Conservation (phyloP, 2,888 invertebrate genomes). For the Leptarthrus brevirostris region DNA sequence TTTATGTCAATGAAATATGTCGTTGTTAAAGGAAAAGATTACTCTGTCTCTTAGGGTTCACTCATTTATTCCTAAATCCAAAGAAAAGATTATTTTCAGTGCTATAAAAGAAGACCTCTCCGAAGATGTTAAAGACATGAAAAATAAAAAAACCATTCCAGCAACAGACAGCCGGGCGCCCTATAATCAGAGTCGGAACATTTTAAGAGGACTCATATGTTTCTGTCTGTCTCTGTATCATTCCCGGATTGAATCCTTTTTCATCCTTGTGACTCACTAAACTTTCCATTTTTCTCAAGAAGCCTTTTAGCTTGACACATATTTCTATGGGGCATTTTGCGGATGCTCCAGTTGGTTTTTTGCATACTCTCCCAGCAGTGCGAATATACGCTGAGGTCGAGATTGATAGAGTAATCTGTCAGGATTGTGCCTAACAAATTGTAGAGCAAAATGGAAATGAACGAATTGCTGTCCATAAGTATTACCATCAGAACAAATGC, state of each 20-base stretch:
- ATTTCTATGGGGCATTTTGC: constrained; percentile 29
- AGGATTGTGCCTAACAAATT: constrained; percentile 45
- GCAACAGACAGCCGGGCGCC: constrained; percentile 36
- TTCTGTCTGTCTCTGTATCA: constrained; percentile 10
- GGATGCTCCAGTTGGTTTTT: neutral
- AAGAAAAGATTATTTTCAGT: constrained; percentile 4
- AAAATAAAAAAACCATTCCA: constrained; percentile 15
- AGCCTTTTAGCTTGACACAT: constrained; percentile 46
- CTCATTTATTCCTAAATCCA: neutral
- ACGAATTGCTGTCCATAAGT: constrained; percentile 37
- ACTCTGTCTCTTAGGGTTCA: neutral
- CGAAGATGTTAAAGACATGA: neutral
- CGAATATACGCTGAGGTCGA: constrained; percentile 20
- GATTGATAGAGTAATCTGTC: constrained; percentile 48
- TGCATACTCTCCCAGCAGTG: constrained; percentile 22
- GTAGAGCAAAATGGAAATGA: constrained; percentile 42
- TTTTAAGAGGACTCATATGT: constrained; percentile 37
- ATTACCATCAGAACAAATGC: constrained; percentile 36
- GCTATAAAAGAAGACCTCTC: neutral
- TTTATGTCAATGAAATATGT: no score
- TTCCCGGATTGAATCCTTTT: constrained; percentile 31
- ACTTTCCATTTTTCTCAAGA: constrained; percentile 42
- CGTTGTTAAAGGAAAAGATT: no score
- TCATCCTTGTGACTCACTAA: constrained; percentile 19
- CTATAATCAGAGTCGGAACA: constrained; percentile 25